A percentile compares a stretch with the other conserved stretches of the same genome.
phyloP scores from a whole-genome alignment of 2,888 invertebrate genomes.

The Heteropelma amictum region DNA sequence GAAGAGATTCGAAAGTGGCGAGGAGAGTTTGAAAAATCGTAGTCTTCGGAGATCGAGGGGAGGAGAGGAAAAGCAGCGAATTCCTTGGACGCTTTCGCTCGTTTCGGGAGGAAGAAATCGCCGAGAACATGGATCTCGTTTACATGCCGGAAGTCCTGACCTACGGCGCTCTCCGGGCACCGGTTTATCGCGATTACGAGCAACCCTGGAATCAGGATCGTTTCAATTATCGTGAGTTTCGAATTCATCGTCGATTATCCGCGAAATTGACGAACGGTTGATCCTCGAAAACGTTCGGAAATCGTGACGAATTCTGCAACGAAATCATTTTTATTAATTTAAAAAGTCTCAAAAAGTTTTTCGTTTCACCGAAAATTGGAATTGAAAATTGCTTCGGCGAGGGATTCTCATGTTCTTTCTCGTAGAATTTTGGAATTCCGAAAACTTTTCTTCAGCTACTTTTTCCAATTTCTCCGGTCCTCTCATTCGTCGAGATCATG shows the following conservation, averaged over 20 bases:
- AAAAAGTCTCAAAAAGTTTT: neutral
- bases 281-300: neutral
- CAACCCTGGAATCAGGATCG: conserved; percentile 77
- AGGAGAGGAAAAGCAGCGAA: neutral
- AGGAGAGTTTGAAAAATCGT: neutral
- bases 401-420: too few relatives aligned
- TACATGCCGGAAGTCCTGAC: conserved; percentile 80
- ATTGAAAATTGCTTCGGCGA: too few relatives aligned
- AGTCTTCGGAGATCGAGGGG: neutral
- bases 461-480: too few relatives aligned
- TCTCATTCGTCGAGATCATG: too few relatives aligned
- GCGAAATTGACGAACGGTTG: neutral
- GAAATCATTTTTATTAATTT: neutral
- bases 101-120: neutral
- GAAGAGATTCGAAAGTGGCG: neutral
- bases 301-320: neutral
- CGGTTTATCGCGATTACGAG: conserved; percentile 80
- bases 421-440: too few relatives aligned
- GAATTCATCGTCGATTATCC: neutral
- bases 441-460: too few relatives aligned
- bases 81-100: neutral
- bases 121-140: conserved; percentile 79
- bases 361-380: too few relatives aligned
- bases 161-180: conserved; percentile 78
- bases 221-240: conserved; percentile 69